These are phyloP conservation scores for Epinephelus moara DNA, from an alignment of 2,113 vertebrate species.

Conservation along the genomic window DNA sequence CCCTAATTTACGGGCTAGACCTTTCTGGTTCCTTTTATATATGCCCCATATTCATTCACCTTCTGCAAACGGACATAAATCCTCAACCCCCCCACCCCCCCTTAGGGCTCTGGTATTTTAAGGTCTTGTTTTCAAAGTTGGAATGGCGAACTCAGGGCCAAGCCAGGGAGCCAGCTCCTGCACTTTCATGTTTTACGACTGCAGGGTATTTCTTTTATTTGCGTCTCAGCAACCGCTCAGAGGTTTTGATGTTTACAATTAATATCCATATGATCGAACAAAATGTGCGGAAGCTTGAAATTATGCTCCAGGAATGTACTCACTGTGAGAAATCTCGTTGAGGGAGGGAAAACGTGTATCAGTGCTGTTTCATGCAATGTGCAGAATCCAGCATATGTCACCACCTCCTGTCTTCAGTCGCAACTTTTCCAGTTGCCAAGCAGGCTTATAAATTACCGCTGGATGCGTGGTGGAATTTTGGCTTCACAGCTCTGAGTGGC, in stretches of 20 bases:
- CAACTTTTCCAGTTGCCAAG: slow-evolving; percentile 49
- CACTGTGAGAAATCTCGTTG: slow-evolving; percentile 2
- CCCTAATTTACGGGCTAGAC: slow-evolving; percentile 68
- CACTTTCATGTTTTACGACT: slow-evolving; percentile 67
- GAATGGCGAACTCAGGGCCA: slow-evolving; percentile 56
- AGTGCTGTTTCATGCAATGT: slow-evolving; percentile 22
- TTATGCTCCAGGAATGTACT: not conserved
- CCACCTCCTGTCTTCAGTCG: slow-evolving; percentile 33
- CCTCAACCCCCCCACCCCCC: slow-evolving; percentile 2
- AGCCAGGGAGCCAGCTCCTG: slow-evolving; percentile 31
- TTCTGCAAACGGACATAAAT: slow-evolving; percentile 74
- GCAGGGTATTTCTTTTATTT: slow-evolving; percentile 33
- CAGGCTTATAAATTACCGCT: slow-evolving; percentile 71
- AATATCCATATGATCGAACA: not conserved
- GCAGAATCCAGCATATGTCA: slow-evolving; percentile 34
- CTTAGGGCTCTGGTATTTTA: slow-evolving; percentile 62
- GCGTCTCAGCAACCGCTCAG: slow-evolving; percentile 34
- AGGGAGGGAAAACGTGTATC: slow-evolving; percentile 2
- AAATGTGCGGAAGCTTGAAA: slow-evolving; percentile 12
- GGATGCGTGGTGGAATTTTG: slow-evolving; percentile 70
- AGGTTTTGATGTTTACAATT: slow-evolving; percentile 14
- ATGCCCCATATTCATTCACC: slow-evolving; percentile 58
- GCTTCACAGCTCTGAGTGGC: slow-evolving; percentile 66
- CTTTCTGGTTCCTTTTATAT: slow-evolving; percentile 70
- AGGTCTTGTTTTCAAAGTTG: slow-evolving; percentile 61